Base-by-base conservation (phyloP, 1,140 invertebrate genomes). In the Platorchestia sp. region DNA sequence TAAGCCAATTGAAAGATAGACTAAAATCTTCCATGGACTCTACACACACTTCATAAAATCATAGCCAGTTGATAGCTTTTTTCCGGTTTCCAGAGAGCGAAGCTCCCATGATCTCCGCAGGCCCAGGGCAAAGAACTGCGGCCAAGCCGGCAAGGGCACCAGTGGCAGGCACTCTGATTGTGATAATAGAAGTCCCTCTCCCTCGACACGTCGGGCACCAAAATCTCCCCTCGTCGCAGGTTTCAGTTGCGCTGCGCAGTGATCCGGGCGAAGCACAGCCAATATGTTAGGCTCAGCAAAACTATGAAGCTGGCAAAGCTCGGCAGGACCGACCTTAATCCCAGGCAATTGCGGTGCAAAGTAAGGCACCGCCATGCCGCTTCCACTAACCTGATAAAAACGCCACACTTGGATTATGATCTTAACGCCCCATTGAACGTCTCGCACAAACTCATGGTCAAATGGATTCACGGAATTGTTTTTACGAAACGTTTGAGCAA, bases 301-400 rank as follows among this genome's bases (percentile, higher is more conserved):
- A 89, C 87, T 89, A 89, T 89, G 87, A 89, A 89, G 87, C 87
- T 89, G 87, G 41, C 14, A 89, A 89, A 89, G 87, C 87, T 89
- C 43, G n/a, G 87, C 43, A 14, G 87, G 87, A 89, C 41, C 87
- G 87, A 1, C 41, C 87, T 27, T 42, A 89, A 89, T 89, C 87
- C 87, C 87, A 42, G 87, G 87, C 87, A 89, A 89, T 89, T 89
- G 87, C 87, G 87, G 87, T 44, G 87, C 87, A 89, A 89, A 89
- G 87, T 42, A 89, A 89, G 87, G 87, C 41, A 89, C 87, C 22
- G 14, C 87, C 36, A 5, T 27, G 87, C 87, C 87, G 36, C 41
- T 89, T 89, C 87, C 87, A 89, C 87, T 89, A 89, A 89, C 87
- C 87, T 42, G 87, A 89, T 89, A 89, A 89, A 89, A 89, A 89